Conservation (phyloP, 1,140 invertebrate genomes). For the Drosophila lini region DNA sequence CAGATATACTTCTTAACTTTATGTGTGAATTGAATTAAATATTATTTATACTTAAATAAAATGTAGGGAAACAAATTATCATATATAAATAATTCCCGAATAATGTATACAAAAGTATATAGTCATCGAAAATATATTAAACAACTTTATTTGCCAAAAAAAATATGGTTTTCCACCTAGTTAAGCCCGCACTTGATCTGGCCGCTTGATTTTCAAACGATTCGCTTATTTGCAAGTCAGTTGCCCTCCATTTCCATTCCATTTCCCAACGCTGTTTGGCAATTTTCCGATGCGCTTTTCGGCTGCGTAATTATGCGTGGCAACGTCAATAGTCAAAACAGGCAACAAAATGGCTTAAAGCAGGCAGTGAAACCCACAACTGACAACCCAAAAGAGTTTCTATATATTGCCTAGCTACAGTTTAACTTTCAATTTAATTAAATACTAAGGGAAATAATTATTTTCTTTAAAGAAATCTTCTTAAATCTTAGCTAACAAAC, state of each 20-base stretch:
- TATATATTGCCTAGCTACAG: background rate
- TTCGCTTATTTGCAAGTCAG: conserved; percentile 5
- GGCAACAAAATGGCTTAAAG: conserved; percentile 6
- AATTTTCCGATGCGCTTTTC: conserved; percentile 32
- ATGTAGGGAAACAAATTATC: too few relatives aligned
- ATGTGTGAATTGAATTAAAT: too few relatives aligned
- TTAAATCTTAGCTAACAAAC: background rate
- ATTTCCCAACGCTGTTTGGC: background rate
- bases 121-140: background rate
- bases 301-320: conserved; percentile 30
- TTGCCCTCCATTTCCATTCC: conserved; percentile 18
- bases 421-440: background rate
- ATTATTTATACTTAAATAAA: too few relatives aligned
- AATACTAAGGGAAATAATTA: too few relatives aligned
- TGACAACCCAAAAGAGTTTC: background rate
- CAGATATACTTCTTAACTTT: background rate
- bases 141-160: background rate
- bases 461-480: background rate
- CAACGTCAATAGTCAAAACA: conserved; percentile 27
- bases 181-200: conserved; percentile 3
- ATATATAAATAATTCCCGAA: background rate
- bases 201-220: conserved; percentile 5
- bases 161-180: conserved; percentile 8
- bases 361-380: background rate
- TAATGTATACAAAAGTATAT: background rate